phyloP scores from a whole-genome alignment of 2,888 invertebrate genomes.

The Thelaira solivaga region DNA sequence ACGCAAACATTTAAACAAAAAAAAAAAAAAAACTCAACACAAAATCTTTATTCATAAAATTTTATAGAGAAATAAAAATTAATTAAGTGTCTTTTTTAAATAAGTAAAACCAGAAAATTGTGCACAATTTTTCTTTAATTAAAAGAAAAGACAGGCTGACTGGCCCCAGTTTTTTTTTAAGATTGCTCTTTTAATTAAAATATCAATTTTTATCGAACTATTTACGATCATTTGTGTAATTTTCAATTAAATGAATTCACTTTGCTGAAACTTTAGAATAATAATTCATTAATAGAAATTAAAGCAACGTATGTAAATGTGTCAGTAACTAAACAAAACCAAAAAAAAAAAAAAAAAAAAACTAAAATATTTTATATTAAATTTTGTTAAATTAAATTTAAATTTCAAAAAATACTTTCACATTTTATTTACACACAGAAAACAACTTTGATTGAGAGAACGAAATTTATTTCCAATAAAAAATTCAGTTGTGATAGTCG shows the following conservation, averaged over 20 bases:
- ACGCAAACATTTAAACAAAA: neutral
- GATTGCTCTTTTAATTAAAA: slow-evolving; percentile 49
- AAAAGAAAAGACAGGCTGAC: slow-evolving; percentile 21
- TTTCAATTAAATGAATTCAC: slow-evolving; percentile 43
- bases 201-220: slow-evolving; percentile 56
- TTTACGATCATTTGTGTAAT: slow-evolving; percentile 43
- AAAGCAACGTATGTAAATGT: slow-evolving; percentile 31
- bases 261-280: neutral
- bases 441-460: too few relatives aligned
- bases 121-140: slow-evolving; percentile 36
- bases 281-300: neutral
- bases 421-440: too few relatives aligned
- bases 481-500: too few relatives aligned
- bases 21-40: neutral
- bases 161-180: slow-evolving; percentile 5
- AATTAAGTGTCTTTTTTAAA: slow-evolving; percentile 28
- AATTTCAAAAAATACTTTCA: too few relatives aligned
- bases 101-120: neutral
- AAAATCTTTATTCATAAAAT: slow-evolving; percentile 18
- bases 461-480: too few relatives aligned
- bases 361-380: neutral
- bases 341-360: neutral
- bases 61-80: slow-evolving; percentile 24
- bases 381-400: neutral
- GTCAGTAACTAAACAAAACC: slow-evolving; percentile 51